Percentiles rank a stretch among this genome's conserved stretches.
Evolutionary conservation across 2,113 vertebrate species (phyloP).

Genomic region (Parus major): DNA sequence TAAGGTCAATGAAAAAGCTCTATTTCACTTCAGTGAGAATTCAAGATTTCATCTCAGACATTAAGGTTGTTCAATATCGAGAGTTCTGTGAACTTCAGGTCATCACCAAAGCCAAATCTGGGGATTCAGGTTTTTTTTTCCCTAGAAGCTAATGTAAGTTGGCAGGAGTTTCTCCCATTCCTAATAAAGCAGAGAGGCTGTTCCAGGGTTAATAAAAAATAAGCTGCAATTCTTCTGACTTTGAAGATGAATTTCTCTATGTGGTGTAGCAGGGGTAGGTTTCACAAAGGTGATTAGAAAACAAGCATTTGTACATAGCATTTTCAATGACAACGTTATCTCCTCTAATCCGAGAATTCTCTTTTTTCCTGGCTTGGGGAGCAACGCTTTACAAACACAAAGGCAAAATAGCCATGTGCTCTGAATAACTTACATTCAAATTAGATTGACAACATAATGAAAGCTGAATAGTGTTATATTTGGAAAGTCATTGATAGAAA

Average conservation of each 20-base stretch:
- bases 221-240: neutral
- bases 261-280: neutral
- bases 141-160: neutral
- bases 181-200: neutral
- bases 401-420: conserved; percentile 9
- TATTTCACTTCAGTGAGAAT: conserved; percentile 20
- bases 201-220: neutral
- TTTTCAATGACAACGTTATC: neutral
- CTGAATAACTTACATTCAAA: conserved; percentile 38
- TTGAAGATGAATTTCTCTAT: neutral
- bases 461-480: conserved; percentile 51
- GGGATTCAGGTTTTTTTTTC: neutral
- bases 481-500: conserved; percentile 55
- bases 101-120: neutral
- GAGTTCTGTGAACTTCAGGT: conserved; percentile 10
- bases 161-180: neutral
- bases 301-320: neutral
- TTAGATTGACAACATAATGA: conserved; percentile 64
- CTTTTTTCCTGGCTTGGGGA: neutral
- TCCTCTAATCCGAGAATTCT: neutral
- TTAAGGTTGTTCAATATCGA: neutral
- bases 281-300: conserved; percentile 36
- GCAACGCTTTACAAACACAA: neutral
- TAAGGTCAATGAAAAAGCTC: neutral
- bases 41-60: neutral